A percentile compares a stretch with the other conserved stretches of the same genome.
Conservation (phyloP, 1,140 invertebrate species). For the Drosophila malerkotliana region DNA sequence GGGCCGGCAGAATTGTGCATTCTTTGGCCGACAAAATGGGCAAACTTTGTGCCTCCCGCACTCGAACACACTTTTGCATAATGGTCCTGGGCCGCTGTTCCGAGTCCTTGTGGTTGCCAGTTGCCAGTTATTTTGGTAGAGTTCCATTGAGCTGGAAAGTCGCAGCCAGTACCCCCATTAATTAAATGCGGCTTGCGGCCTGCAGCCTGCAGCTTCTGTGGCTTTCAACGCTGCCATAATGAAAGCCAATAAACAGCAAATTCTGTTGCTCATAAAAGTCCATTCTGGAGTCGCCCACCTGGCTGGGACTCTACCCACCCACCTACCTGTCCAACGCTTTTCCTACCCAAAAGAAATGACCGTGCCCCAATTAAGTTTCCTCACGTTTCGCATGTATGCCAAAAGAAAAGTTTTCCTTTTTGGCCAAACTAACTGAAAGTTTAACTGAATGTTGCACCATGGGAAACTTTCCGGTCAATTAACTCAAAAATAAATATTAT, state of each 20-base stretch:
- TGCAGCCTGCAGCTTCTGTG: constrained; percentile 30
- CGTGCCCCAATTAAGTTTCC: constrained; percentile 68
- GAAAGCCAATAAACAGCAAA: constrained; percentile 61
- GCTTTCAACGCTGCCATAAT: constrained; percentile 51
- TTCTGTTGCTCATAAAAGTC: constrained; percentile 61
- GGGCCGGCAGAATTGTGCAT: constrained; percentile 18
- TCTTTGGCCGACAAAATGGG: constrained; percentile 34
- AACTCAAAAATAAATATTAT: not conserved
- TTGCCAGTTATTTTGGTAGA: constrained; percentile 17
- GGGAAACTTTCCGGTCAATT: not conserved
- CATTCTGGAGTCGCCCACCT: constrained; percentile 23
- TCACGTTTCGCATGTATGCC: constrained; percentile 68
- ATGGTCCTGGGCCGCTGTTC: constrained; percentile 8
- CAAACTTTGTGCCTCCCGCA: constrained; percentile 26
- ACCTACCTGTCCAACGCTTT: not conserved
- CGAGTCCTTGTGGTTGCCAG: constrained; percentile 8
- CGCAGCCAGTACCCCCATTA: constrained; percentile 39
- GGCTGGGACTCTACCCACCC: not conserved
- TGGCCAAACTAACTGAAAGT: constrained; percentile 64
- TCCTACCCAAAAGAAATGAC: constrained; percentile 10
- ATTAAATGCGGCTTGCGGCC: constrained; percentile 64
- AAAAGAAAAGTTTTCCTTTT: constrained; percentile 52
- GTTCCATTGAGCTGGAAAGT: constrained; percentile 40
- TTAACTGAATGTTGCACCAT: constrained; percentile 33
- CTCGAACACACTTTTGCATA: constrained; percentile 37